These are phyloP conservation scores for Channa argus DNA, from an alignment of 2,113 vertebrate species.

Conservation along the genomic window DNA sequence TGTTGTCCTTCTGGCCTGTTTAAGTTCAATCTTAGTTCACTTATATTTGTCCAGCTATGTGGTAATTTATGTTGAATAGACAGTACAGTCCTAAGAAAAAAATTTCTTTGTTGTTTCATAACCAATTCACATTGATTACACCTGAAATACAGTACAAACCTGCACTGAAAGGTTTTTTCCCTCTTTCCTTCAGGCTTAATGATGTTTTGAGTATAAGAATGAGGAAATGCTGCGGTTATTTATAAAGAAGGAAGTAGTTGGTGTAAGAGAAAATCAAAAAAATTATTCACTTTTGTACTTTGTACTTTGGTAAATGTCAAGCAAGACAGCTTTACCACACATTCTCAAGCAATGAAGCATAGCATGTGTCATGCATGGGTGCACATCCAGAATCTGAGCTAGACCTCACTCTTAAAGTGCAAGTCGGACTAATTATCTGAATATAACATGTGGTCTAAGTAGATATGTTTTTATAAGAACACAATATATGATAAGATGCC, in stretches of 20 bases:
- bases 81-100: not conserved
- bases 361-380: no score
- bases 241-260: conserved; percentile 54
- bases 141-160: conserved; percentile 11
- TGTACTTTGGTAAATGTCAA: conserved; percentile 29
- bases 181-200: not conserved
- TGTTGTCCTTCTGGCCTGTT: not conserved
- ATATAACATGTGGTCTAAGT: no score
- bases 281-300: conserved; percentile 42
- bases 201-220: conserved; percentile 27
- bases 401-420: not conserved
- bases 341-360: not conserved
- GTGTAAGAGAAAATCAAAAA: not conserved
- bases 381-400: not conserved
- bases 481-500: no score
- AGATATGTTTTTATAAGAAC: no score
- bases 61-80: not conserved
- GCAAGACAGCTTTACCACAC: conserved; percentile 30
- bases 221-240: conserved; percentile 62
- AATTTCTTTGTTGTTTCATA: conserved; percentile 13
- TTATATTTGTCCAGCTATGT: not conserved
- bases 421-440: not conserved
- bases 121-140: not conserved
- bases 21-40: not conserved
- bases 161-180: not conserved